Evolutionary conservation across 2,888 invertebrate genomes (phyloP).

Genomic region (Torymus tubicola): DNA sequence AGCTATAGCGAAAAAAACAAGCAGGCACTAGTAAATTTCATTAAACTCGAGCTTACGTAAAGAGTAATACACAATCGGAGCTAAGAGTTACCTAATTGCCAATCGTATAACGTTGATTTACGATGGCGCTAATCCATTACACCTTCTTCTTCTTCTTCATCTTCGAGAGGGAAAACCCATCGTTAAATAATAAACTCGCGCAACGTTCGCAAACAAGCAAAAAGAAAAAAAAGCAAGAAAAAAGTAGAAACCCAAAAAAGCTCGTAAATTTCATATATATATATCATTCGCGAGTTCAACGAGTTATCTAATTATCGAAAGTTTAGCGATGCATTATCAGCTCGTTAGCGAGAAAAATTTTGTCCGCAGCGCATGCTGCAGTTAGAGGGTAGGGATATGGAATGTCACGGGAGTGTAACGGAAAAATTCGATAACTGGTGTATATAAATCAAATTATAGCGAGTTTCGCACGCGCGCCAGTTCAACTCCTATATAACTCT

Average conservation of each 20-base stretch:
- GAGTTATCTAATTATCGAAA: constrained; percentile 29
- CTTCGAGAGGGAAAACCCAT: constrained; percentile 1
- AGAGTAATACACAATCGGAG: constrained; percentile 28
- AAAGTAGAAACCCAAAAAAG: too few species aligned
- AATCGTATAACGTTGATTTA: constrained; percentile 36
- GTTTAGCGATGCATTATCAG: constrained; percentile 1
- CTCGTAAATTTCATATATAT: constrained; percentile 15
- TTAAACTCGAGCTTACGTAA: constrained; percentile 25
- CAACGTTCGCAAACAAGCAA: too few species aligned
- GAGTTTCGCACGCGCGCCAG: too few species aligned
- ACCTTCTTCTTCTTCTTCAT: background rate
- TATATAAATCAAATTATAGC: too few species aligned
- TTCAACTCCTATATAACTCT: too few species aligned
- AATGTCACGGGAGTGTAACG: too few species aligned
- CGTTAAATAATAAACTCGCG: background rate
- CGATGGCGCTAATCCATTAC: constrained; percentile 28
- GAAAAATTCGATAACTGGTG: too few species aligned
- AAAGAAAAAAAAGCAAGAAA: too few species aligned
- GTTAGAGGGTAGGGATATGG: too few species aligned
- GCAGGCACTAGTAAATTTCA: background rate
- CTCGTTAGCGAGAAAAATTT: background rate
- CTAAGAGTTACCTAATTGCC: constrained; percentile 46
- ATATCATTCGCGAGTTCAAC: background rate
- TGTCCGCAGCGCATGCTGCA: too few species aligned
- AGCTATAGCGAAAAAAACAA: background rate